Conservation (phyloP, 2,888 invertebrate species). For the Caradrina kadenii region DNA sequence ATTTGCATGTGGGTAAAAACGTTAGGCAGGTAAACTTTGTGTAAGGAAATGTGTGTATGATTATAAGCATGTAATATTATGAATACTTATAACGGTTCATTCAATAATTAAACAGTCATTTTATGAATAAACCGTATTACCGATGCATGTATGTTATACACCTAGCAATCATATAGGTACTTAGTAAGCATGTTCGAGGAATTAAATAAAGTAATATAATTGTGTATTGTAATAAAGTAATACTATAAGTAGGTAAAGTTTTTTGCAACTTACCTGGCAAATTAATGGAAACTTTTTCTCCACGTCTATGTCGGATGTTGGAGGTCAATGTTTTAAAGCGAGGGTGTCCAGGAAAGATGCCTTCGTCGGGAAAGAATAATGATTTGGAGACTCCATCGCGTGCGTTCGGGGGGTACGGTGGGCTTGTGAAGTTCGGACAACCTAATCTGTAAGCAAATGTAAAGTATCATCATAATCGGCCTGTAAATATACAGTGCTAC, state of each 20-base stretch:
- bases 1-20: constrained; percentile 39
- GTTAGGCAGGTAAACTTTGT: constrained; percentile 19
- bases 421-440: constrained; percentile 96
- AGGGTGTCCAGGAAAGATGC: constrained; percentile 98
- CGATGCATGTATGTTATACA: constrained; percentile 4
- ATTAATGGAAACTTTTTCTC: constrained; percentile 99
- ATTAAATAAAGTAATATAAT: constrained; percentile 8
- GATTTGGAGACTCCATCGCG: constrained; percentile 94
- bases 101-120: constrained; percentile 13
- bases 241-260: background rate
- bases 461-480: background rate
- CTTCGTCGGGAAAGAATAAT: constrained; percentile 98
- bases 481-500: background rate
- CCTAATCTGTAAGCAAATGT: constrained; percentile 93
- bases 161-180: constrained; percentile 12
- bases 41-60: constrained; percentile 32
- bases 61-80: constrained; percentile 11
- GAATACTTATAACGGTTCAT: constrained; percentile 26
- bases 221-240: constrained; percentile 2
- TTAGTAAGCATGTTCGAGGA: constrained; percentile 22
- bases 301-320: constrained; percentile 97
- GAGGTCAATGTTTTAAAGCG: constrained; percentile 97
- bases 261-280: constrained; percentile 93
- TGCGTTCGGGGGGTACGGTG: constrained; percentile 92
- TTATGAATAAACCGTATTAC: constrained; percentile 16